Evolutionary conservation across 2,888 invertebrate species (phyloP).

Genomic region (Idaea straminata): DNA sequence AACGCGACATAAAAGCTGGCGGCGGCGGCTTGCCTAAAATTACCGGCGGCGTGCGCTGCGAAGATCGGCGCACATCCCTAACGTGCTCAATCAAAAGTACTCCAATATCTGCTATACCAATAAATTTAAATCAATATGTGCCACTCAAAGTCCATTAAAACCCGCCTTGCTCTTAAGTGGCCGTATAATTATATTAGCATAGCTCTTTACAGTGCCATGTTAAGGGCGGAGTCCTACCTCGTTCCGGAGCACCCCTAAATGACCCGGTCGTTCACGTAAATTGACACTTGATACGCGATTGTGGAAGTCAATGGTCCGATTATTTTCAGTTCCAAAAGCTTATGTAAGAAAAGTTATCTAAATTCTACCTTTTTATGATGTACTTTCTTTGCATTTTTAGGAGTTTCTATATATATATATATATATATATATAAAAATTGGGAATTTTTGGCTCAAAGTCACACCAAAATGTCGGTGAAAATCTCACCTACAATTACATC

Average conservation of each 20-base stretch:
- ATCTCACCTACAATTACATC: no score
- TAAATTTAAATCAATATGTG: slow-evolving; percentile 2
- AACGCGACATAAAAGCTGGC: no score
- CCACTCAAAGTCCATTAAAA: slow-evolving; percentile 6
- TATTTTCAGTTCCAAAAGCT: slow-evolving; percentile 9
- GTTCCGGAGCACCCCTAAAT: slow-evolving; percentile 7
- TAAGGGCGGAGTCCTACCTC: slow-evolving; percentile 4
- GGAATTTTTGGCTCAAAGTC: no score
- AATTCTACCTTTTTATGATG: background rate
- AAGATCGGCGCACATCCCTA: no score
- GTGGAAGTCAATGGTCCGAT: slow-evolving; percentile 13
- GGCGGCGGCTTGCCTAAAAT: no score
- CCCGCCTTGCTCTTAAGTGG: slow-evolving; percentile 28
- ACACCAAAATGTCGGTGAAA: no score
- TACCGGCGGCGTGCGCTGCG: no score
- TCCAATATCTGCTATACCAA: background rate
- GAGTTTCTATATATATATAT: no score
- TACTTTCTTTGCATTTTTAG: no score
- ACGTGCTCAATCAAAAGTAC: background rate
- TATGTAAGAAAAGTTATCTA: background rate
- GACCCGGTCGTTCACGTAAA: slow-evolving; percentile 15
- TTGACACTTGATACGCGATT: slow-evolving; percentile 10
- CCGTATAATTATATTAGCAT: slow-evolving; percentile 40
- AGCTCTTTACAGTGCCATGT: slow-evolving; percentile 26
- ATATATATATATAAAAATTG: no score